These are phyloP conservation scores for Agrotis clavis DNA, from an alignment of 2,888 invertebrate genomes.

Conservation along the genomic window DNA sequence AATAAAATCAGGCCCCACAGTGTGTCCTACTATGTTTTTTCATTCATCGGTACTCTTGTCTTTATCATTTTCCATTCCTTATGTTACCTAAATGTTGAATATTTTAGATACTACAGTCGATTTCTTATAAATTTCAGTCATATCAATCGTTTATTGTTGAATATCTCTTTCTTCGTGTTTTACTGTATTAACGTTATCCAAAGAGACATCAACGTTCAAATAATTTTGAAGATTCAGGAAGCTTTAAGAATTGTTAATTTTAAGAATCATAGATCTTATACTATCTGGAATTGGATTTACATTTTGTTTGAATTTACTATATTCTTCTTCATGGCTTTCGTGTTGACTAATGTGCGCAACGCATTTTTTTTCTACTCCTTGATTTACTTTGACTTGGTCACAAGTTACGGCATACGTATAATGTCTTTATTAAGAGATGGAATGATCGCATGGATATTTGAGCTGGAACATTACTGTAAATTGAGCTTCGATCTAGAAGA, in stretches of 20 bases:
- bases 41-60: conserved; percentile 2
- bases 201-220: not conserved
- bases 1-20: not conserved
- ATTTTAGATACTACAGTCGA: not conserved
- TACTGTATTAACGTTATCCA: conserved; percentile 9
- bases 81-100: not conserved
- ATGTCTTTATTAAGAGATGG: conserved; percentile 20
- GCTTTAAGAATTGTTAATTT: not conserved
- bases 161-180: not conserved
- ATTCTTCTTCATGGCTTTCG: not conserved
- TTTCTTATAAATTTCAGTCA: not conserved
- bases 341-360: not conserved
- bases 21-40: not conserved
- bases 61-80: too few species aligned
- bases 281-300: conserved; percentile 10
- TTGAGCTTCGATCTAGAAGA: not conserved
- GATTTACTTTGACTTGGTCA: conserved; percentile 18
- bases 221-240: conserved; percentile 23
- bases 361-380: conserved; percentile 12
- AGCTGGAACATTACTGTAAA: not conserved
- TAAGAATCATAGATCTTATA: not conserved
- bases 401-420: not conserved
- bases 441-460: conserved; percentile 5
- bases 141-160: not conserved
- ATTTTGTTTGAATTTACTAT: not conserved